Base-by-base conservation (phyloP, 2,113 vertebrate genomes). In the Stigmatopora argus region DNA sequence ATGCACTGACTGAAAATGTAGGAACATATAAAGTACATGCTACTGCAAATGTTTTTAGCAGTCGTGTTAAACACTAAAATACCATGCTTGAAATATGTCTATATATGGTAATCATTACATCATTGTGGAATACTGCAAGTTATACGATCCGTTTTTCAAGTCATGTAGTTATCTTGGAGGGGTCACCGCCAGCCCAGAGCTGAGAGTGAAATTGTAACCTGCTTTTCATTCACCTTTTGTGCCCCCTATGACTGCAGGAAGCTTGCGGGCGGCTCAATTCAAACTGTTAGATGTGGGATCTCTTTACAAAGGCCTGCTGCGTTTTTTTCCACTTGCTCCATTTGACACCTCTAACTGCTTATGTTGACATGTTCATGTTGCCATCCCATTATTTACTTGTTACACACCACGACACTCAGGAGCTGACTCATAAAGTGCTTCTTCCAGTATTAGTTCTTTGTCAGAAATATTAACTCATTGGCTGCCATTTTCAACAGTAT, bases 251-350 rank as follows among this genome's bases (percentile, higher is more conserved):
- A 76, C 73, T 67, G 65, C 38, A 58, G 74, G 75, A 73, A 64
- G 73, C 58, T 71, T 58, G 70, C 64, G 70, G 77, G 70, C 64
- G 70, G 77, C 75, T 63, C 68, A 73, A 69, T 75, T 47, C 72
- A 53, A 55, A 56, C 71, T 47, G 74, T 83, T 83, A 85, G 73
- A 82, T 77, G 82, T 72, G 65, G 61, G 62, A 69, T 86, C 78
- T 73, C 75, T 83, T 83, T 82, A 77, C 85, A 85, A 81, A 82
- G 71, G 21, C 73, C 69, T 49, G 79, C 79, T 80, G 73, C 74
- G 64, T 70, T 77, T 49, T 72, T 58, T 51, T 75, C 68, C 76
- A 77, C 76, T 71, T 78, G 71, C 66, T 35, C 77, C 75, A 71
- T 79, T 71, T 78, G 73, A 65, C 49, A 18, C 13, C 59, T 80